A percentile compares a stretch with the other conserved stretches of the same genome.
These are phyloP conservation scores for Mugil cephalus DNA, from an alignment of 2,113 vertebrate species.

Conservation along the genomic window DNA sequence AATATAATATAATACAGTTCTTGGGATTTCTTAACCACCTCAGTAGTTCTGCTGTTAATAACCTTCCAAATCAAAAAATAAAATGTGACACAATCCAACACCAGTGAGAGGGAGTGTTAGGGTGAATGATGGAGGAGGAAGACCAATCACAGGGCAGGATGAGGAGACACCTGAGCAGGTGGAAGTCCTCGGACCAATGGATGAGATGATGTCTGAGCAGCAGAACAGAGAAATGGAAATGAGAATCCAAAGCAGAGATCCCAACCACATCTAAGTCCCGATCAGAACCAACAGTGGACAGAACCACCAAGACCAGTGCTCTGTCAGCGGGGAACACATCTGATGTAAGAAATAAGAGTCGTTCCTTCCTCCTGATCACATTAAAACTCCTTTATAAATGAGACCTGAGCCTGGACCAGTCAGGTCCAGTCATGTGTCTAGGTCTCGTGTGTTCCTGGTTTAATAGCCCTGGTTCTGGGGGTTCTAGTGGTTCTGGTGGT, in stretches of 20 bases:
- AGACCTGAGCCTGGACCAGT: not conserved
- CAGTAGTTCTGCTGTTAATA: slow-evolving; percentile 29
- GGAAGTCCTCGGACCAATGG: slow-evolving; percentile 83
- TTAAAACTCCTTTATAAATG: too few species aligned
- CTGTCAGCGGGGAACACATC: slow-evolving; percentile 16
- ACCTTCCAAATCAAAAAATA: not conserved
- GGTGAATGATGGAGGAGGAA: slow-evolving; percentile 42
- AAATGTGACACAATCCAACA: slow-evolving; percentile 49
- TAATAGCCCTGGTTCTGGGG: not conserved
- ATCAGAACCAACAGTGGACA: not conserved
- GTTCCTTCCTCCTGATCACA: too few species aligned
- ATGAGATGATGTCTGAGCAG: slow-evolving; percentile 86
- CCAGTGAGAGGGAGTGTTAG: slow-evolving; percentile 45
- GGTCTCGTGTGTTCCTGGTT: slow-evolving; percentile 15
- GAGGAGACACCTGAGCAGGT: slow-evolving; percentile 86
- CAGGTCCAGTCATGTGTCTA: not conserved
- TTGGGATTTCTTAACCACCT: not conserved
- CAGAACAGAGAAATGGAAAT: slow-evolving; percentile 78
- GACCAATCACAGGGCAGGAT: slow-evolving; percentile 36
- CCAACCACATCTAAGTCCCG: not conserved
- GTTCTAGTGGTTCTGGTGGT: not conserved
- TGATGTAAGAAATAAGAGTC: too few species aligned
- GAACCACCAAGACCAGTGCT: not conserved
- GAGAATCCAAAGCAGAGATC: slow-evolving; percentile 45
- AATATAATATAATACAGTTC: too few species aligned